A percentile compares a stretch with the other conserved stretches of the same genome.
phyloP scores from a whole-genome alignment of 2,797 vertebrate genomes.

The Rhynchonycteris naso region DNA sequence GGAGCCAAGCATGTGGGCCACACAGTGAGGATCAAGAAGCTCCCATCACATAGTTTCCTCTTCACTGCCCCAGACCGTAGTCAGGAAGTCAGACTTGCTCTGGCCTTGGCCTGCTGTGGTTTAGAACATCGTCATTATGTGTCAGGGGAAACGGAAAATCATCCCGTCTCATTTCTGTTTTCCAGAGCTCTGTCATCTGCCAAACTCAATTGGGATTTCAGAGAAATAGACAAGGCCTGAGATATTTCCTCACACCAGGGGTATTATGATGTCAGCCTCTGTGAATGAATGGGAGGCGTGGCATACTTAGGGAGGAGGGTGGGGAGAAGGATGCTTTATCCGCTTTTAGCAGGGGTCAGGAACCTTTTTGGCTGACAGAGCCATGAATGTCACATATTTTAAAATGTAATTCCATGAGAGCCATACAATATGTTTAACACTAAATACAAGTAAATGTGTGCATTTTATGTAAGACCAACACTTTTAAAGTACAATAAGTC shows the following conservation, averaged over 20 bases:
- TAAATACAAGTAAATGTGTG: no score
- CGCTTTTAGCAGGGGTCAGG: no score
- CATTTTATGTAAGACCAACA: no score
- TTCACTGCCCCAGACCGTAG: background rate
- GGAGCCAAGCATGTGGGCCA: slow-evolving; percentile 9
- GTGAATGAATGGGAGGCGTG: slow-evolving; percentile 8
- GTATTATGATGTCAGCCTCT: slow-evolving; percentile 70
- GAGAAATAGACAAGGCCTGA: background rate
- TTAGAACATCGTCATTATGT: background rate
- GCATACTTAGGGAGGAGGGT: background rate
- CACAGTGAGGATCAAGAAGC: background rate
- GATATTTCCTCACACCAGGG: background rate
- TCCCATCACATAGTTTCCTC: background rate
- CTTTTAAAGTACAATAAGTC: no score
- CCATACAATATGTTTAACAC: no score
- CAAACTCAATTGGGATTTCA: background rate
- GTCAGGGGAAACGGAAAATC: slow-evolving; percentile 33
- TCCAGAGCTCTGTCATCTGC: background rate
- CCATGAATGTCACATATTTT: no score
- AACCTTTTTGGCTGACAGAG: no score
- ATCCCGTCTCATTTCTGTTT: background rate
- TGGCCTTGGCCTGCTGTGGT: slow-evolving; percentile 1
- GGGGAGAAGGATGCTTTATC: background rate
- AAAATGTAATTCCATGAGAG: no score
- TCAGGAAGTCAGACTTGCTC: slow-evolving; percentile 7